Conservation (phyloP, 2,797 vertebrate genomes). For the Falco columbarius region DNA sequence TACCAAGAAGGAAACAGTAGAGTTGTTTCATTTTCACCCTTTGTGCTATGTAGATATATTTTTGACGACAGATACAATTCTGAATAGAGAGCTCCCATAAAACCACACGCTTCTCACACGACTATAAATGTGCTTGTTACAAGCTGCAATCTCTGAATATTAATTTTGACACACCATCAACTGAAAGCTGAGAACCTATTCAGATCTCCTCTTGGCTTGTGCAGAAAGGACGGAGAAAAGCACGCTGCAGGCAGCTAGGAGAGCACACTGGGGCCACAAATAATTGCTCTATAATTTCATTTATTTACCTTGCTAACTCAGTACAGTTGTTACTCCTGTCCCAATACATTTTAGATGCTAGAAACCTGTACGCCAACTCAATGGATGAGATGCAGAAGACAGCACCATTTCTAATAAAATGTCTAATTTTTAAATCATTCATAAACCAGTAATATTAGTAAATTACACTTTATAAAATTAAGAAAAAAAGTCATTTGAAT, state of each 20-base stretch:
- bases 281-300: constrained; percentile 20
- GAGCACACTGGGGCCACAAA: not conserved
- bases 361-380: not conserved
- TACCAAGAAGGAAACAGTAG: constrained; percentile 14
- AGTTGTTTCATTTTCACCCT: constrained; percentile 7
- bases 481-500: not conserved
- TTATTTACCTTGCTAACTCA: constrained; percentile 25
- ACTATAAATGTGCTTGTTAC: not conserved
- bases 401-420: not conserved
- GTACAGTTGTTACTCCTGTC: not conserved
- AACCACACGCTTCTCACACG: not conserved
- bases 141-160: constrained; percentile 6
- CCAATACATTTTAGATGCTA: not conserved
- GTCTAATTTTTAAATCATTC: not conserved
- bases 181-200: constrained; percentile 11
- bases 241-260: not conserved
- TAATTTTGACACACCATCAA: not conserved
- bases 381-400: not conserved
- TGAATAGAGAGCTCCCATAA: not conserved
- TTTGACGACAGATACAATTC: not conserved
- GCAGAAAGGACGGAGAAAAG: not conserved
- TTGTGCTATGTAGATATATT: not conserved
- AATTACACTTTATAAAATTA: not conserved
- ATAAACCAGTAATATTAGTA: not conserved
- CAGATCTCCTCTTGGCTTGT: not conserved